Percentiles rank a stretch among this genome's conserved stretches.
Evolutionary conservation across 2,888 invertebrate genomes (phyloP).

Genomic region (Idaea biselata): DNA sequence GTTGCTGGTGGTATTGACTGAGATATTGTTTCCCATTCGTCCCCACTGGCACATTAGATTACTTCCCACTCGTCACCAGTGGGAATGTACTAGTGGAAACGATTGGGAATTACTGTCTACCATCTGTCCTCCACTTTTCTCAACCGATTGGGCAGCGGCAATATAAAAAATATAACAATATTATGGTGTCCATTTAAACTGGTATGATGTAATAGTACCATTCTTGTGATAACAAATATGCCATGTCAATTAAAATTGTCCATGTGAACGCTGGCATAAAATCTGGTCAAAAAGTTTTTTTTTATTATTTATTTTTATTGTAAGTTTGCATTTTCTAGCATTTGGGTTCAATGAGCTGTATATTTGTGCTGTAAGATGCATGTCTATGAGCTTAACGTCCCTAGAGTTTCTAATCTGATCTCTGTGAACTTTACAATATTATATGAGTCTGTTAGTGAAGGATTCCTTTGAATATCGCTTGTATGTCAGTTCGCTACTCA

Average conservation of each 20-base stretch:
- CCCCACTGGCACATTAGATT: no score
- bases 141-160: conserved; percentile 71
- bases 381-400: conserved; percentile 61
- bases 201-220: conserved; percentile 62
- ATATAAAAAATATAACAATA: conserved; percentile 51
- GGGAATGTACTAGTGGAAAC: background rate
- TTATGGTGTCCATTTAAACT: conserved; percentile 51
- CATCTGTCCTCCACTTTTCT: conserved; percentile 49
- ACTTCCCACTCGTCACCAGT: background rate
- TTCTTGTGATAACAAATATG: conserved; percentile 72
- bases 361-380: conserved; percentile 29
- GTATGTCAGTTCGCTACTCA: conserved; percentile 16
- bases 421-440: conserved; percentile 72
- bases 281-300: conserved; percentile 60
- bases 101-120: conserved; percentile 8
- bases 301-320: conserved; percentile 71
- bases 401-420: conserved; percentile 64
- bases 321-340: conserved; percentile 68
- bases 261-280: conserved; percentile 66
- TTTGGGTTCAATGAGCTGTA: conserved; percentile 63
- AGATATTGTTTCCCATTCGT: no score
- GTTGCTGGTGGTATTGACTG: no score
- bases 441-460: conserved; percentile 48
- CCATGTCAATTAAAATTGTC: conserved; percentile 79
- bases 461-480: conserved; percentile 50